Conservation (phyloP, 2,797 vertebrate species). For the Ammospiza maritima region DNA sequence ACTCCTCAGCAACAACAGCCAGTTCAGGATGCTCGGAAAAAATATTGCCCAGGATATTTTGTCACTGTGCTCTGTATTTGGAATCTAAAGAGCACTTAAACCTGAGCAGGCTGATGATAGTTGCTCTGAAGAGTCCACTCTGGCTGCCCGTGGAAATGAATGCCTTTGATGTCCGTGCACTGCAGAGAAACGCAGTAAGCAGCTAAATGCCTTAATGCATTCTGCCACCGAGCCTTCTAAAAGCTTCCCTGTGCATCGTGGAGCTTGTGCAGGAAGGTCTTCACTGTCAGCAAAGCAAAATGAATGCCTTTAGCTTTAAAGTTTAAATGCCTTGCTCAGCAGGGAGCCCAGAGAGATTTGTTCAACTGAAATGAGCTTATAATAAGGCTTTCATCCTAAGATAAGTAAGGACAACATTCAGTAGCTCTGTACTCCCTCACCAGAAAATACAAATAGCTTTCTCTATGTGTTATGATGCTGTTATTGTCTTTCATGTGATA, state of each 20-base stretch:
- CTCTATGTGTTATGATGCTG: slow-evolving; percentile 37
- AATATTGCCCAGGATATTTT: background rate
- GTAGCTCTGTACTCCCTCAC: slow-evolving; percentile 54
- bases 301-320: slow-evolving; percentile 75
- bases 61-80: background rate
- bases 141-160: background rate
- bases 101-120: background rate
- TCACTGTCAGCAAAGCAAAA: slow-evolving; percentile 68
- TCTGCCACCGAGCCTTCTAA: slow-evolving; percentile 45
- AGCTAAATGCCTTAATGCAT: slow-evolving; percentile 65
- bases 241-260: slow-evolving; percentile 35
- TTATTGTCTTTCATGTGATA: slow-evolving; percentile 16
- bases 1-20: background rate
- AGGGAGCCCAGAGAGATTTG: slow-evolving; percentile 76
- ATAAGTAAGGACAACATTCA: slow-evolving; percentile 75
- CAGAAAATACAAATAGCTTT: slow-evolving; percentile 73
- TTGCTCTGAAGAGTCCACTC: slow-evolving; percentile 35
- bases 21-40: background rate
- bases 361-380: slow-evolving; percentile 80
- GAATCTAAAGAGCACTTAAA: slow-evolving; percentile 37
- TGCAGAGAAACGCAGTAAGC: slow-evolving; percentile 50
- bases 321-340: slow-evolving; percentile 78
- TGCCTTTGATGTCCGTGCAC: slow-evolving; percentile 61
- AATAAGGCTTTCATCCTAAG: slow-evolving; percentile 79
- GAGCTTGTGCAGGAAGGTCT: slow-evolving; percentile 45